A percentile compares a stretch with the other conserved stretches of the same genome.
phyloP scores from a whole-genome alignment of 2,797 vertebrate species.

The Crax fasciolata region DNA sequence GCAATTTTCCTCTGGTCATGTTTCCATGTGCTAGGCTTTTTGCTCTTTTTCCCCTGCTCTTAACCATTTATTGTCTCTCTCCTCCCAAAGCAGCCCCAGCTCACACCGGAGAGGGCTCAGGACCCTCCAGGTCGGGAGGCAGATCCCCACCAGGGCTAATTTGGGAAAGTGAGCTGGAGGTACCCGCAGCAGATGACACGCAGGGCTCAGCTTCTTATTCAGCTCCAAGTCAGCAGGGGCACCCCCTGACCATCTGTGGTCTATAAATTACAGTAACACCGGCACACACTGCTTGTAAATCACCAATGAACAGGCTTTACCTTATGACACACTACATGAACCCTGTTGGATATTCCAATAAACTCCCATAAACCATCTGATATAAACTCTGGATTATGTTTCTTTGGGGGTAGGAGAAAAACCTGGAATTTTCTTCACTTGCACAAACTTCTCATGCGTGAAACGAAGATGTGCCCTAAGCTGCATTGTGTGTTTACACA shows the following conservation, averaged over 20 bases:
- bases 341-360: constrained; percentile 87
- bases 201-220: constrained; percentile 82
- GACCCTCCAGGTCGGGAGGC: constrained; percentile 65
- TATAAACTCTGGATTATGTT: constrained; percentile 84
- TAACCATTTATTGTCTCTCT: background rate
- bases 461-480: background rate
- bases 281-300: constrained; percentile 86
- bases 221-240: constrained; percentile 84
- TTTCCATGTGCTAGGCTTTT: background rate
- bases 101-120: constrained; percentile 29
- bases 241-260: constrained; percentile 85
- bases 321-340: constrained; percentile 87
- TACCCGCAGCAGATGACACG: constrained; percentile 81
- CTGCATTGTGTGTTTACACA: background rate
- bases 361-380: constrained; percentile 83
- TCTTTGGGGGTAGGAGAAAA: constrained; percentile 74
- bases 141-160: constrained; percentile 69
- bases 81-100: background rate
- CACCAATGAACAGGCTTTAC: constrained; percentile 84
- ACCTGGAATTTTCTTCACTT: constrained; percentile 60
- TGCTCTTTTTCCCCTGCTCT: background rate
- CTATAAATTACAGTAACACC: constrained; percentile 87
- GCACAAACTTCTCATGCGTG: constrained; percentile 4
- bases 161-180: constrained; percentile 78
- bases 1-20: constrained; percentile 6